Evolutionary conservation across 1,140 invertebrate species (phyloP).

Genomic region (Trigoniulus corallinus): DNA sequence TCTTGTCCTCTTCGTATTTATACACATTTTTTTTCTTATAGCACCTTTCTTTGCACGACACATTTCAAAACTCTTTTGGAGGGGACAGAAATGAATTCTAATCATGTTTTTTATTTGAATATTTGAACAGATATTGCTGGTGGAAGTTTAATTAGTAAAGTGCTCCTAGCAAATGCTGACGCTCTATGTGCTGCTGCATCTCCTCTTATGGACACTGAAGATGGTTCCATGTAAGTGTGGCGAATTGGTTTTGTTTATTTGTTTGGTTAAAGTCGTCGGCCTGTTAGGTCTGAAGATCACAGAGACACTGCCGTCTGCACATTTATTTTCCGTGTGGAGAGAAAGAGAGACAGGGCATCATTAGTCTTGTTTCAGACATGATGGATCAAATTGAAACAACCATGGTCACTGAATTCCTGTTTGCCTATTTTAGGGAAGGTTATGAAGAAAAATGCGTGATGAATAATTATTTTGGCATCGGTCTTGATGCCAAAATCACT

Average conservation of each 20-base stretch:
- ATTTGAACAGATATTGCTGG: conserved; percentile 25
- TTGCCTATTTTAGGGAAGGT: conserved; percentile 52
- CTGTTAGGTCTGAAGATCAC: neutral
- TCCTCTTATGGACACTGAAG: conserved; percentile 79
- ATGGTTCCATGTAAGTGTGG: conserved; percentile 58
- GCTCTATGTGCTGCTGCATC: conserved; percentile 85
- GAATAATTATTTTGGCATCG: conserved; percentile 99
- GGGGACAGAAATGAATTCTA: too few species aligned
- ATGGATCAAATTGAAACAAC: too few species aligned
- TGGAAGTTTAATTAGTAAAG: conserved; percentile 70
- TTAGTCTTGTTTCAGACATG: too few species aligned
- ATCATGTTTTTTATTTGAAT: neutral
- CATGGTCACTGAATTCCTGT: too few species aligned
- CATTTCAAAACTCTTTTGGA: too few species aligned
- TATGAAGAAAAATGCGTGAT: conserved; percentile 91
- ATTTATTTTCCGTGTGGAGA: neutral
- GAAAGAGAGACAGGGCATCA: too few species aligned
- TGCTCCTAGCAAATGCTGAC: conserved; percentile 87
- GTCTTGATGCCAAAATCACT: conserved; percentile 95
- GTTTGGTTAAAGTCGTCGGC: neutral
- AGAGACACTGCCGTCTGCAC: neutral
- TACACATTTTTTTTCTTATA: too few species aligned
- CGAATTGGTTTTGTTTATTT: conserved; percentile 5
- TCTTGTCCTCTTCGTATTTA: too few species aligned
- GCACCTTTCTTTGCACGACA: too few species aligned